phyloP scores from a whole-genome alignment of 1,140 invertebrate genomes.

The Drosophila rhopaloa region DNA sequence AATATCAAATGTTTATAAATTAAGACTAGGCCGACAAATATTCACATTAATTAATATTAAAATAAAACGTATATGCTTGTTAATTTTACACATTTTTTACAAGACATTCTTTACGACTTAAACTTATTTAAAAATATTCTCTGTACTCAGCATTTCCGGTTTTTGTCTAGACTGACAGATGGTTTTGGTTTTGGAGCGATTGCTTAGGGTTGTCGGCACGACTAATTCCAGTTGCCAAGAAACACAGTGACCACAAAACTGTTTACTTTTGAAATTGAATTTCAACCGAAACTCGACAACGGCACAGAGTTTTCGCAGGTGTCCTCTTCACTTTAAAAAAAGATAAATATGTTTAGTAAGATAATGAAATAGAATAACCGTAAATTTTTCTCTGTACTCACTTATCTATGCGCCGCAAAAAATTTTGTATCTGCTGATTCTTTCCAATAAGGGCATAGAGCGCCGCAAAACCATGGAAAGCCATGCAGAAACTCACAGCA shows the following conservation, averaged over 20 bases:
- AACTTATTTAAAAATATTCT: not conserved
- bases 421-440: constrained; percentile 76
- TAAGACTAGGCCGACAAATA: too few relatives aligned
- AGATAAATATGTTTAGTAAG: not conserved
- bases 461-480: constrained; percentile 75
- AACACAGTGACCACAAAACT: constrained; percentile 22
- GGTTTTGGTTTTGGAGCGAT: not conserved
- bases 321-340: constrained; percentile 64
- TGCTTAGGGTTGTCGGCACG: constrained; percentile 2
- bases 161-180: constrained; percentile 14
- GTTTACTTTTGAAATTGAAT: not conserved
- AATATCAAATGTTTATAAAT: too few relatives aligned
- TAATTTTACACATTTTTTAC: not conserved
- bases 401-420: constrained; percentile 73
- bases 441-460: constrained; percentile 74
- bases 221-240: constrained; percentile 17
- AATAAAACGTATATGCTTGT: too few relatives aligned
- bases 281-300: constrained; percentile 55
- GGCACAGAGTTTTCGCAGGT: constrained; percentile 69
- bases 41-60: too few relatives aligned
- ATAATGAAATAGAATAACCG: not conserved
- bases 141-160: not conserved
- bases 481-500: constrained; percentile 69
- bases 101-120: not conserved
- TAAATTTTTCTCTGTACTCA: constrained; percentile 22